These are phyloP conservation scores for Parthenolecanium corni DNA, from an alignment of 2,888 invertebrate genomes.

Conservation along the genomic window DNA sequence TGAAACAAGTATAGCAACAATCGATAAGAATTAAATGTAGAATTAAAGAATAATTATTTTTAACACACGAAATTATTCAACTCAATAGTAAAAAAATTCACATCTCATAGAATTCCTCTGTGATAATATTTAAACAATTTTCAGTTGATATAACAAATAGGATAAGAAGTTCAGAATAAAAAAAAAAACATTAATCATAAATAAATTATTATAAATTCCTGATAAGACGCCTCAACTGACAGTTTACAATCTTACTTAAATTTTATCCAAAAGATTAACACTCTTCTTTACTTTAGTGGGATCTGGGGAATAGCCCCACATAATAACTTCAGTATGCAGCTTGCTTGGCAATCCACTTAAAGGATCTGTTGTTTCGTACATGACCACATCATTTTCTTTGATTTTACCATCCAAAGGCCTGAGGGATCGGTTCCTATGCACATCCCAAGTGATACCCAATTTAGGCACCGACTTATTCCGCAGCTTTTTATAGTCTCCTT, in stretches of 20 bases:
- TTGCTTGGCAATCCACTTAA: constrained; percentile 56
- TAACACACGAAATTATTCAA: no score
- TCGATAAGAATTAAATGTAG: no score
- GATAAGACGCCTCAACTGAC: neutral
- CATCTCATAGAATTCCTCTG: no score
- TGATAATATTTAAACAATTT: no score
- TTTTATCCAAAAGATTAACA: constrained; percentile 41
- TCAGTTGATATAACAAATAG: no score
- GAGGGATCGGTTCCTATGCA: constrained; percentile 54
- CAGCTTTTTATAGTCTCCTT: constrained; percentile 61
- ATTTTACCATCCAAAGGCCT: constrained; percentile 41
- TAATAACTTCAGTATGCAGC: constrained; percentile 54
- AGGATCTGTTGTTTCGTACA: constrained; percentile 48
- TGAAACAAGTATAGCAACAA: no score
- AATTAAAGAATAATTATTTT: no score
- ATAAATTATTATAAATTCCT: neutral
- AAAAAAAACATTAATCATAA: neutral
- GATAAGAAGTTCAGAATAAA: no score
- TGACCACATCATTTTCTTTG: constrained; percentile 39
- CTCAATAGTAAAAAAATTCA: no score
- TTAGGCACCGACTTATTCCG: constrained; percentile 44
- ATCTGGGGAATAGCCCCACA: constrained; percentile 68
- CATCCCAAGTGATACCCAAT: constrained; percentile 58
- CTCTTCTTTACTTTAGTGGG: constrained; percentile 53
- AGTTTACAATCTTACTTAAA: constrained; percentile 24